Base-by-base conservation (phyloP, 2,797 vertebrate species). In the Pseudomugil gertrudae region DNA sequence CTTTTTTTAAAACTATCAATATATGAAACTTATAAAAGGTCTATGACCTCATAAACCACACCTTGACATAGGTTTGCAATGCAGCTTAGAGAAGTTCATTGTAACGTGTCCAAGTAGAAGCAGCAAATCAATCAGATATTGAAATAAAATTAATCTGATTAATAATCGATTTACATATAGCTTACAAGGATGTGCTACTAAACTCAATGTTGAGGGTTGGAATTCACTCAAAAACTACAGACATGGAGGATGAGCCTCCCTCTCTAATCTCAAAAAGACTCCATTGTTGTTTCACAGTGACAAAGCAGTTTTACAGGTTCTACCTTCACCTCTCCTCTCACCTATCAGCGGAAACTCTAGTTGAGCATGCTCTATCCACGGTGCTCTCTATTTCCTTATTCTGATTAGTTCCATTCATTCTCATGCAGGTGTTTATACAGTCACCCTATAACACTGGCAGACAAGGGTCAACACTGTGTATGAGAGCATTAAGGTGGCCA, bases 301-400 rank as follows among this genome's bases (percentile, higher is more conserved):
- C 91, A 89, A 92, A 91, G 90, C 92, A 89, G 91, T 93, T 90
- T 70, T 83, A 74, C 90, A 84, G 86, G 93, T 93, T 93, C 72
- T 76, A 83, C 84, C 76, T 88, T 81, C 74, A 70, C 57, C 66
- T 81, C 64, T 68, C 73, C 74, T 61, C 48, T 66, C 54, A 63
- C 78, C 83, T 58, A 64, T 63, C 72, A 45, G 61, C 38, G 59
- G 32, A 63, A 65, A 69, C 66, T 69, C 45, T 9, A 21, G 52
- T 53, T 51, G 54, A 80, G 71, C 57, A 63, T 24, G 59, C 58
- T 64, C 70, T n/a, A 10, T 63, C 62, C 53, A 55, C 65, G 63
- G 55, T 1, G 3, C 48, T 60, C 48, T 60, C 14, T 63, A 84
- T 87, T 93, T 90, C 91, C 90, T 84, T 61, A 27, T 80, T 77